Evolutionary conservation across 1,140 invertebrate species (phyloP), one percentile per base, ranked within the genome.

Genomic region (Drosophila subpulchrella): DNA sequence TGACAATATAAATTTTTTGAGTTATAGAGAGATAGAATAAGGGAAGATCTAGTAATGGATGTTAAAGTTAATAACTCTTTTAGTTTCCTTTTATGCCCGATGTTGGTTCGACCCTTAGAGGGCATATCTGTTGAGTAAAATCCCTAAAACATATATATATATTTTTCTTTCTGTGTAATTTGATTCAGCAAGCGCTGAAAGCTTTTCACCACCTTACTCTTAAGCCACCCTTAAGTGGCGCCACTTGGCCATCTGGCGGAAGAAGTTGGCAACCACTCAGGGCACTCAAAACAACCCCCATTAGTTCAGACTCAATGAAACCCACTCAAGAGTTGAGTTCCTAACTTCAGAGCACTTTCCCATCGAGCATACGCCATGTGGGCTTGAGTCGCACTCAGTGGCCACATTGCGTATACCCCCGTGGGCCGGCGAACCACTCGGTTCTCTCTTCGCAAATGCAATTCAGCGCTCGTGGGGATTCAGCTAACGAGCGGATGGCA

Each of bases 231-330:
- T n/a, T 24, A 47, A 74, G 56, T 51, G 58, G 83, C 83, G 79
- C 83, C 84, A 83, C 15, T 65, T 60, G 46, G 38, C 15, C 79
- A 71, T 30, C 47, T 24, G 75, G 75, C 71, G 83, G 79, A 13
- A 11, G 61, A 44, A 68, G 11, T 62, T 75, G 46, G 30, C 42
- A 82, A 36, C 47, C 53, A 59, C 65, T 55, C 38, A 20, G 11
- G 3, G 24, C 32, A 44, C 57, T 44, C 38, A 34, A 48, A 39
- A 2, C 7, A 8, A 20, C 39, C 42, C 75, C 42, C 57, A 36
- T 13, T 7, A 12, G 17, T n/a, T 6, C 6, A 34, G 4, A 50
- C 57, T 63, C 70, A 47, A 36, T 44, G 15, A 1, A 27, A 2
- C 50, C 12, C 30, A 68, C 80, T 84, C 75, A 61, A 51, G 6